phyloP scores from a whole-genome alignment of 2,113 vertebrate species.

The Colaptes auratus region DNA sequence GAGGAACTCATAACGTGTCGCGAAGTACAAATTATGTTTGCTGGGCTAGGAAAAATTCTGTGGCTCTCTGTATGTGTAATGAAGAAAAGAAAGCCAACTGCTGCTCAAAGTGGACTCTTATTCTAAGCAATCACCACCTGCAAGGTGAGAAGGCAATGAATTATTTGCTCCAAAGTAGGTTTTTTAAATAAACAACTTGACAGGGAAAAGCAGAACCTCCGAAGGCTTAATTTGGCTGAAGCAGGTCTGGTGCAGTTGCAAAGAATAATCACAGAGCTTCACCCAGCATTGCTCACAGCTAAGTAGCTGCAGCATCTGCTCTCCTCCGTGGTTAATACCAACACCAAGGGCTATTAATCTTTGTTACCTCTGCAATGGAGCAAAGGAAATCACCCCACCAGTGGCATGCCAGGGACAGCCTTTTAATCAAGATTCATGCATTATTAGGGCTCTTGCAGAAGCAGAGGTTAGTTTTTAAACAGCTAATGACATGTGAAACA shows the following conservation, averaged over 20 bases:
- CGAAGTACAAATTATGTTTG: constrained; percentile 74
- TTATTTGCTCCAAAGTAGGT: constrained; percentile 21
- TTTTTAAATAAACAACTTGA: constrained; percentile 57
- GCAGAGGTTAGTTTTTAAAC: not conserved
- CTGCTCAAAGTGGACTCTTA: constrained; percentile 47
- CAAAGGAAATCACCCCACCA: not conserved
- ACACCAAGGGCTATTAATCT: not conserved
- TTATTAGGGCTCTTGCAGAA: not conserved
- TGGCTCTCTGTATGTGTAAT: constrained; percentile 66
- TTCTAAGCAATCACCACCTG: constrained; percentile 29
- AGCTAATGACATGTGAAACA: not conserved
- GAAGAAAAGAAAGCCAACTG: constrained; percentile 60
- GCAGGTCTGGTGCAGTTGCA: constrained; percentile 21
- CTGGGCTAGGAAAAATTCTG: constrained; percentile 63
- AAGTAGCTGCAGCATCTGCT: not conserved
- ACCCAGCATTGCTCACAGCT: not conserved
- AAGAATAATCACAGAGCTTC: not conserved
- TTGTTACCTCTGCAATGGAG: not conserved
- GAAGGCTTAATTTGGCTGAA: constrained; percentile 47
- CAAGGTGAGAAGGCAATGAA: constrained; percentile 57
- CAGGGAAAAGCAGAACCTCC: constrained; percentile 29
- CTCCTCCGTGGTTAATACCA: not conserved
- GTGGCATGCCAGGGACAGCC: not conserved
- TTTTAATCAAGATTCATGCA: not conserved
- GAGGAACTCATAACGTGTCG: constrained; percentile 54